A percentile compares a stretch with the other conserved stretches of the same genome.
Evolutionary conservation across 2,797 vertebrate genomes (phyloP).

Genomic region (Propithecus deckenii): DNA sequence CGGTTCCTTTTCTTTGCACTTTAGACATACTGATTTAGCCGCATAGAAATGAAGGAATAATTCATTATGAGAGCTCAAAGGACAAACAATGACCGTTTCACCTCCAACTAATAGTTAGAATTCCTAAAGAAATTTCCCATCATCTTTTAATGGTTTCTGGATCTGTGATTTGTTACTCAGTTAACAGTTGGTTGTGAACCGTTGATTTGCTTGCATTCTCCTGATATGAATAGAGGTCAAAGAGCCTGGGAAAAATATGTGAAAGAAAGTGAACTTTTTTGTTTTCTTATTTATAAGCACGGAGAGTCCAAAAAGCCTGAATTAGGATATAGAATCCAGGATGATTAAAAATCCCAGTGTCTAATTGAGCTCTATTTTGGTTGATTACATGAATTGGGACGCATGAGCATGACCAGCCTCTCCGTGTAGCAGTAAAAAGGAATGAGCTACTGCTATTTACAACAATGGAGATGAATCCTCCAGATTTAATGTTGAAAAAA

Average conservation of each 20-base stretch:
- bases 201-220: conserved; percentile 12
- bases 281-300: neutral
- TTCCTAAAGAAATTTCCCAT: neutral
- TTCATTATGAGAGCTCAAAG: neutral
- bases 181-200: neutral
- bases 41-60: neutral
- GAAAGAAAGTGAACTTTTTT: neutral
- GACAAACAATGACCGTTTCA: neutral
- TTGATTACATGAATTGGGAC: neutral
- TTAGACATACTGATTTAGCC: neutral
- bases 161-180: neutral
- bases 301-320: neutral
- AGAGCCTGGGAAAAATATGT: neutral
- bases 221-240: neutral
- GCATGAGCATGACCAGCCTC: neutral
- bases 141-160: conserved; percentile 14
- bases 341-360: neutral
- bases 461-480: neutral
- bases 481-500: neutral
- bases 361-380: neutral
- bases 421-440: neutral
- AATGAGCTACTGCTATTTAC: neutral
- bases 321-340: neutral
- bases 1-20: neutral
- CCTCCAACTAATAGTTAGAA: neutral